Evolutionary conservation across 2,113 vertebrate species (phyloP), one percentile per base, ranked within the genome.

Genomic region (Plecturocebus donacophilus): DNA sequence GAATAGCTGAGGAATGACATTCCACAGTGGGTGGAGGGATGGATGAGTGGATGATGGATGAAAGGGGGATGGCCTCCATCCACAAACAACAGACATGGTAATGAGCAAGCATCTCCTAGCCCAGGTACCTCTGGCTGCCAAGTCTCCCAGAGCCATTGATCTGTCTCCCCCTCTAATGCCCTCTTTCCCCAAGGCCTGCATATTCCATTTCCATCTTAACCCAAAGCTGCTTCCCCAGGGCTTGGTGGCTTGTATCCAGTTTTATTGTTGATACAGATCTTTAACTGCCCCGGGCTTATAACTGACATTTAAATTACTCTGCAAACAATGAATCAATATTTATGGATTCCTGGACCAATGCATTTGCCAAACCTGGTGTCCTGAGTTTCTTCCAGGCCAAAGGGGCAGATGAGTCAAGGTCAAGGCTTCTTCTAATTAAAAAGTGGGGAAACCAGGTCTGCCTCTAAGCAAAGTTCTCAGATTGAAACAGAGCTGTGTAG

Each of bases 241-340:
- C 98, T 98, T 97, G 96, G 96, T 88, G 96, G 98, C 98, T 98
- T 98, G 98, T 97, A 93, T 98, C 97, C 97, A 80, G 98, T 98
- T 99, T 98, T 98, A 99, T 98, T 98, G 99, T 98, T 97, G 98
- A 98, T 98, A 95, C 98, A 98, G 99, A 99, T 99, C 99, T 99
- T 99, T 99, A 99, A 99, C 99, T 98, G 99, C 98, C 97, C 79
- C 40, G 98, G 99, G 98, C 99, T 99, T 98, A 98, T 99, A 99
- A 99, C 99, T 99, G 99, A 99, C 99, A 99, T 99, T 99, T 99
- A 99, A 99, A 99, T 99, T 99, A 99, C 99, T 98, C 98, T 98
- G 99, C 99, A 99, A 99, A 99, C 99, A 99, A 99, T 97, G 98
- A 99, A 99, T 99, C 99, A 98, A 99, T 99, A 99, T 99, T 99